These are phyloP conservation scores for Odontothrips loti DNA, from an alignment of 2,888 invertebrate genomes.

Conservation along the genomic window DNA sequence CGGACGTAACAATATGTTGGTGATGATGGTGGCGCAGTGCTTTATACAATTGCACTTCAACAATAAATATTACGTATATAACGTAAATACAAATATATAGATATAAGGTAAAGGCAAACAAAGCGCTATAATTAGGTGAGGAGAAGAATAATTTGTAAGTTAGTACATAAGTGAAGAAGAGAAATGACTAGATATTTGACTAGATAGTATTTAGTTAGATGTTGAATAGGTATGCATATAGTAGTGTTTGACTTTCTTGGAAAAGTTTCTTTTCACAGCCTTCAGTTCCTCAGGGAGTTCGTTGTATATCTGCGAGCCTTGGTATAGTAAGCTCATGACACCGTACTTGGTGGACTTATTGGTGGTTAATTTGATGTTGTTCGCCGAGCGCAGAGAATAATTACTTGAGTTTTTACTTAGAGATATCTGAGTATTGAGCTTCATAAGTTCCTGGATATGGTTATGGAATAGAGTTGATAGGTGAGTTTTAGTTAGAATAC, in stretches of 20 bases:
- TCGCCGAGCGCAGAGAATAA: neutral
- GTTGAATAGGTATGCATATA: too few species aligned
- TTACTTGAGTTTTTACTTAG: neutral
- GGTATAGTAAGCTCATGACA: neutral
- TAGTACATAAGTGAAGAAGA: too few species aligned
- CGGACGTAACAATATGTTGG: too few species aligned
- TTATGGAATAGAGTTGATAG: neutral
- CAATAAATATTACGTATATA: too few species aligned
- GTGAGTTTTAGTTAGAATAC: neutral
- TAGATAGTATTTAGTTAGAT: too few species aligned
- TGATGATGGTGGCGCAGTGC: too few species aligned
- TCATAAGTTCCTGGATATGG: neutral
- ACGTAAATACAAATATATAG: too few species aligned
- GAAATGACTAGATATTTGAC: too few species aligned
- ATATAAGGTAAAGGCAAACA: too few species aligned
- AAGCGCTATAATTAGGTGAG: too few species aligned
- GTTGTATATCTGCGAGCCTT: neutral
- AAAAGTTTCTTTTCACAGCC: neutral
- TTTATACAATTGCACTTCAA: too few species aligned
- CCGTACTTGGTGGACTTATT: neutral
- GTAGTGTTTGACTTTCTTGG: neutral
- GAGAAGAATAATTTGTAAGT: too few species aligned
- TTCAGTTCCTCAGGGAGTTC: neutral
- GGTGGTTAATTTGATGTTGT: neutral
- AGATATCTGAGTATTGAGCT: neutral